Evolutionary conservation across 2,797 vertebrate species (phyloP).

Genomic region (Protosalanx chinensis): DNA sequence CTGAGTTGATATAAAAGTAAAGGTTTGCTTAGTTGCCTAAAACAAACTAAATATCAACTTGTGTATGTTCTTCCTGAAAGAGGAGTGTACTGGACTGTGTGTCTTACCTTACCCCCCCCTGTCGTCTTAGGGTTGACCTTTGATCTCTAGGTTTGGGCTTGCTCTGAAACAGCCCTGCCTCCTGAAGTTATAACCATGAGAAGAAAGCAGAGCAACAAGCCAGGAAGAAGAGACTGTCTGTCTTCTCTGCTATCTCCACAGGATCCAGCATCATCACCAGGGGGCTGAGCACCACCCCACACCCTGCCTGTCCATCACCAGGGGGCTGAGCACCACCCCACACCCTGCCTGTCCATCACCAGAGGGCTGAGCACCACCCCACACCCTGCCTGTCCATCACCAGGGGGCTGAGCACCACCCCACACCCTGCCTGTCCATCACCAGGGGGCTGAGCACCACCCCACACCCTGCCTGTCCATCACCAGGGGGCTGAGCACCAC

Average conservation of each 20-base stretch:
- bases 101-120: background rate
- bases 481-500: background rate
- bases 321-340: background rate
- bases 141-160: background rate
- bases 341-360: background rate
- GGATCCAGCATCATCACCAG: no score
- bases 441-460: background rate
- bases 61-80: no score
- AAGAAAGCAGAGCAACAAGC: background rate
- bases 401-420: background rate
- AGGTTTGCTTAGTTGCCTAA: no score
- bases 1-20: no score
- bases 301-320: background rate
- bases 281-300: background rate
- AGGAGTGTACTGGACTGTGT: no score
- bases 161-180: no score
- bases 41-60: no score
- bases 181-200: conserved; percentile 1
- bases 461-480: background rate
- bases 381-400: background rate
- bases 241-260: no score
- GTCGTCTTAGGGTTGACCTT: background rate
- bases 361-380: background rate
- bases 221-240: no score
- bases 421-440: background rate